phyloP scores from a whole-genome alignment of 1,140 invertebrate genomes.

The Leptinotarsa defecta region DNA sequence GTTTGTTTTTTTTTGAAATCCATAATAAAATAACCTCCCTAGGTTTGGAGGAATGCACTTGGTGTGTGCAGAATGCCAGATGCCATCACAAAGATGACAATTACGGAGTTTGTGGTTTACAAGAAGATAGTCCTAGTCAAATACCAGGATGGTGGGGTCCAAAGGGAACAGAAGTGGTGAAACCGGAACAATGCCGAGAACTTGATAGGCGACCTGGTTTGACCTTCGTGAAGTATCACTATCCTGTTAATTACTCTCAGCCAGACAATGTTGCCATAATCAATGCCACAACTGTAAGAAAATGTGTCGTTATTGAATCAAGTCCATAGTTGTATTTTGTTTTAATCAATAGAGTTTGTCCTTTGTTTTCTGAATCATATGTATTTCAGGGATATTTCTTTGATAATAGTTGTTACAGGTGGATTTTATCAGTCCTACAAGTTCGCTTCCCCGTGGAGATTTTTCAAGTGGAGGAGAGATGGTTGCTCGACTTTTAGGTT shows the following conservation, averaged over 20 bases:
- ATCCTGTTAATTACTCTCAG: slow-evolving; percentile 82
- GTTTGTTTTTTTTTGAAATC: neutral
- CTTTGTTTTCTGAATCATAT: too few relatives aligned
- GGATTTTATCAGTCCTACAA: slow-evolving; percentile 71
- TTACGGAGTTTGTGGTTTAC: slow-evolving; percentile 76
- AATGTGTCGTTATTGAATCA: too few relatives aligned
- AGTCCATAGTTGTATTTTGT: too few relatives aligned
- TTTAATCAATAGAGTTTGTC: too few relatives aligned
- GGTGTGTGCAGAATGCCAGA: slow-evolving; percentile 91
- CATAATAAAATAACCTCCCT: neutral
- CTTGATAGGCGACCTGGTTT: slow-evolving; percentile 84
- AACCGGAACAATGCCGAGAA: slow-evolving; percentile 76
- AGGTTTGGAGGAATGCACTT: slow-evolving; percentile 78
- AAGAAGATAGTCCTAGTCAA: slow-evolving; percentile 76
- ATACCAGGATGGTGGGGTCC: slow-evolving; percentile 88
- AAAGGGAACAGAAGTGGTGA: slow-evolving; percentile 77
- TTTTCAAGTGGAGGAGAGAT: slow-evolving; percentile 66
- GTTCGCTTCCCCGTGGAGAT: slow-evolving; percentile 64
- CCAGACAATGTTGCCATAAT: slow-evolving; percentile 85
- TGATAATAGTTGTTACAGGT: slow-evolving; percentile 52
- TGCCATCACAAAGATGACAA: slow-evolving; percentile 87
- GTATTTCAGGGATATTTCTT: too few relatives aligned
- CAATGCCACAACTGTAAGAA: slow-evolving; percentile 72
- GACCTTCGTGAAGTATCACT: slow-evolving; percentile 84
- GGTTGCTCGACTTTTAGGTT: slow-evolving; percentile 77